Evolutionary conservation across 2,888 invertebrate genomes (phyloP).

Genomic region (Liposcelis brunnea): DNA sequence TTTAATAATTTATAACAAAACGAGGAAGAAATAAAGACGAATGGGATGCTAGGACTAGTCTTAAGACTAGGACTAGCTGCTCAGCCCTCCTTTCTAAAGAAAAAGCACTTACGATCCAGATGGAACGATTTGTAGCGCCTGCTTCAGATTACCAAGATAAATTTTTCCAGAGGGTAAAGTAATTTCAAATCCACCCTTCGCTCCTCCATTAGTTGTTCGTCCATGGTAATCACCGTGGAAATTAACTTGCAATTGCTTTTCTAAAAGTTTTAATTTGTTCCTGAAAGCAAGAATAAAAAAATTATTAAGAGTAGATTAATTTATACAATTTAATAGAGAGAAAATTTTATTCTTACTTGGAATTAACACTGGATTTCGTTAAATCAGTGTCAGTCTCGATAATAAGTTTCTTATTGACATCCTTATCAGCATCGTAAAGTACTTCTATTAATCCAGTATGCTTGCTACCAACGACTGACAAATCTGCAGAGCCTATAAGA

Average conservation of each 20-base stretch:
- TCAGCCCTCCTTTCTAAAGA: too few relatives aligned
- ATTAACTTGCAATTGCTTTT: constrained; percentile 30
- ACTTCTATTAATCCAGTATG: constrained; percentile 44
- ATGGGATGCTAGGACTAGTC: too few relatives aligned
- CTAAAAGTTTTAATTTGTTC: constrained; percentile 32
- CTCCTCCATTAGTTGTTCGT: constrained; percentile 27
- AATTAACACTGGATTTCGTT: constrained; percentile 34
- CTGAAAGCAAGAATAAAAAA: constrained; percentile 18
- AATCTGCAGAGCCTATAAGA: constrained; percentile 30
- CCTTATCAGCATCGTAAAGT: constrained; percentile 49
- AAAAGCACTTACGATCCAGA: not conserved
- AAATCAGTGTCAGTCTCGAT: constrained; percentile 42
- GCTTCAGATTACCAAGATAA: constrained; percentile 26
- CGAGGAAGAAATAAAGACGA: too few relatives aligned
- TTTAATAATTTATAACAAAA: too few relatives aligned
- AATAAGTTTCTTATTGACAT: constrained; percentile 47
- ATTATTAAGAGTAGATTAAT: too few relatives aligned
- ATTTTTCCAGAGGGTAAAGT: constrained; percentile 33
- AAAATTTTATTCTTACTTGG: too few relatives aligned
- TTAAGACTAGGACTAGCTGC: too few relatives aligned
- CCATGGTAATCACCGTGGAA: constrained; percentile 30
- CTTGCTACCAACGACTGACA: constrained; percentile 39
- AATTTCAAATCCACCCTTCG: constrained; percentile 30
- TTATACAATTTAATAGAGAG: too few relatives aligned
- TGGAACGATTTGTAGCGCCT: constrained; percentile 18